phyloP scores from a whole-genome alignment of 92 coral and sea anemone genomes.

The Pocillopora grandis region DNA sequence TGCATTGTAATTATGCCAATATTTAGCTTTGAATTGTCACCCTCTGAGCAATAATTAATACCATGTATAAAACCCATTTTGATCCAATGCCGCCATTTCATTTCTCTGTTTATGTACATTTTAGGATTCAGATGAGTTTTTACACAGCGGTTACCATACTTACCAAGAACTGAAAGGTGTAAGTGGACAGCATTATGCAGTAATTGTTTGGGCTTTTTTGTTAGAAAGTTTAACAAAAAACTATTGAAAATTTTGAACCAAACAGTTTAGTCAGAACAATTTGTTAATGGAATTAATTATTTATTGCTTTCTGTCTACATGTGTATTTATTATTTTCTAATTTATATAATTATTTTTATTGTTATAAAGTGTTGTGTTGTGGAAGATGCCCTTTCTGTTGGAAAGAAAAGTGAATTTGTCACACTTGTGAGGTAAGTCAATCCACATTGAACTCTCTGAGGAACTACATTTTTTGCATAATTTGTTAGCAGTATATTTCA shows the following conservation, averaged over 20 bases:
- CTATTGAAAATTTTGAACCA: not conserved
- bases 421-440: conserved; percentile 21
- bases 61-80: not conserved
- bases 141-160: conserved; percentile 23
- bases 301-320: not conserved
- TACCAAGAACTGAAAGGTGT: conserved; percentile 20
- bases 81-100: too few relatives aligned
- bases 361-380: conserved; percentile 10
- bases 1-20: too few relatives aligned
- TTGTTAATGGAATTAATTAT: not conserved
- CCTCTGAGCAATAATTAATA: not conserved
- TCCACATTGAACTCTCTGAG: not conserved
- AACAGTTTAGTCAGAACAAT: not conserved
- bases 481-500: not conserved
- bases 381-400: conserved; percentile 17
- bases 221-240: not conserved
- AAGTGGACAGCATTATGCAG: not conserved
- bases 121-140: conserved; percentile 24
- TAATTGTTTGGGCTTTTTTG: not conserved
- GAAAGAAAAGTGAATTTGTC: conserved; percentile 28
- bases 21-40: too few relatives aligned
- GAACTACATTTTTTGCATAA: too few relatives aligned
- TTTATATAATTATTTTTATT: not conserved
- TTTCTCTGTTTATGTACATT: not conserved
- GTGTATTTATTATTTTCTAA: too few relatives aligned